These are phyloP conservation scores for Cynoglossus semilaevis DNA, from an alignment of 2,113 vertebrate genomes.

Conservation along the genomic window DNA sequence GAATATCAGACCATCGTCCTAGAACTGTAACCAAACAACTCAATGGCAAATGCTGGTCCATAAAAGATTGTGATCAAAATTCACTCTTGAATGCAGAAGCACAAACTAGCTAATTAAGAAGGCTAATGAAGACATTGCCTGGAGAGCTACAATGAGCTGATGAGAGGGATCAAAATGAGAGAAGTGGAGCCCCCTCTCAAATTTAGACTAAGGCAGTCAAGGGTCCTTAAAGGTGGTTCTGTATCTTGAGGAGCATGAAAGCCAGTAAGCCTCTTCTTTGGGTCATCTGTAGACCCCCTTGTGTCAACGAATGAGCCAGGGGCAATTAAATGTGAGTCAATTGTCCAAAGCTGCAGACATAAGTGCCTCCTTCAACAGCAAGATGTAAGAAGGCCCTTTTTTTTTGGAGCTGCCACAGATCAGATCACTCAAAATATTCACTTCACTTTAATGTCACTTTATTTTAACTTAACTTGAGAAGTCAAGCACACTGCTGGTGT, in stretches of 20 bases:
- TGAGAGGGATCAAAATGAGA: slow-evolving; percentile 23
- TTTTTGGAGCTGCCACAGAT: slow-evolving; percentile 14
- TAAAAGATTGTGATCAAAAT: slow-evolving; percentile 57
- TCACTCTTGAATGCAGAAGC: slow-evolving; percentile 36
- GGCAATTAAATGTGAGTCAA: slow-evolving; percentile 42
- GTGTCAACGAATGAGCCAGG: slow-evolving; percentile 39
- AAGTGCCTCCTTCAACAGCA: slow-evolving; percentile 54
- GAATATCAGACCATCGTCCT: no score
- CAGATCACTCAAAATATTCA: slow-evolving; percentile 22
- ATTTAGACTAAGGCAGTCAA: slow-evolving; percentile 39
- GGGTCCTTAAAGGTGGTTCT: slow-evolving; percentile 59
- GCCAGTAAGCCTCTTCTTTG: slow-evolving; percentile 55
- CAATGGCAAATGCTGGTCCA: slow-evolving; percentile 12
- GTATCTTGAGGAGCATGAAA: slow-evolving; percentile 43
- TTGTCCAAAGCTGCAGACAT: slow-evolving; percentile 39
- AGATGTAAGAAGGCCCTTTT: slow-evolving; percentile 22
- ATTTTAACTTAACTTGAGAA: slow-evolving; percentile 30
- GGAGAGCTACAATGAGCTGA: slow-evolving; percentile 38
- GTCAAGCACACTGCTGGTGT: slow-evolving; percentile 13
- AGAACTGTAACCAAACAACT: slow-evolving; percentile 8
- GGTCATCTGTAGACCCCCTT: slow-evolving; percentile 34
- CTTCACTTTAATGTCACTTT: slow-evolving; percentile 25
- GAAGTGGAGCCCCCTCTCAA: slow-evolving; percentile 30
- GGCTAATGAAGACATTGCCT: slow-evolving; percentile 65
- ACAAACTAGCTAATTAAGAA: slow-evolving; percentile 61